Evolutionary conservation across 53 echinoderm and acorn worm species (phyloP).

Genomic region (Arbacia lixula): DNA sequence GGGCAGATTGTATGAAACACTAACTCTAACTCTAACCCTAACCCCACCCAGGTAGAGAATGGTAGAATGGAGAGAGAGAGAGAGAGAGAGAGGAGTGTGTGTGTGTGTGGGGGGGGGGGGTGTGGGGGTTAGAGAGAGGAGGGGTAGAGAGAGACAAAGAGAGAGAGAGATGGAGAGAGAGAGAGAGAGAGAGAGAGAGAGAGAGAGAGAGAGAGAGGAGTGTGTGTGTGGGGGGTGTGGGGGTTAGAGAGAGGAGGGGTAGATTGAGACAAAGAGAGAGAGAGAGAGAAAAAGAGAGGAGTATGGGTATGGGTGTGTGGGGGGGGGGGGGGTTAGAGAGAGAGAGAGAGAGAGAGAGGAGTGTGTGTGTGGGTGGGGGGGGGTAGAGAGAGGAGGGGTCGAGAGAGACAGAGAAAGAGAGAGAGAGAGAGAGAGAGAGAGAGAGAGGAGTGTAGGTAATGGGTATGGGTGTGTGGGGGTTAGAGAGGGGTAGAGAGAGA

Average conservation of each 20-base stretch:
- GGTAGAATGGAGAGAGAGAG: no score
- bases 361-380: background rate
- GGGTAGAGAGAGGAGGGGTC: background rate
- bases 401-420: background rate
- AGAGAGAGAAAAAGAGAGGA: background rate
- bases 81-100: no score
- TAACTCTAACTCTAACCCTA: no score
- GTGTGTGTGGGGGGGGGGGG: no score
- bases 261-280: background rate
- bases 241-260: background rate
- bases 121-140: no score
- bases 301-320: background rate
- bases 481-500: no score
- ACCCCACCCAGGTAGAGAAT: no score
- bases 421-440: background rate
- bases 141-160: background rate
- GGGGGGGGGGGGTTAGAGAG: background rate
- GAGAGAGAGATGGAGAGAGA: slow-evolving; percentile 4
- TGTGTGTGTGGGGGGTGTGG: no score
- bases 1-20: no score
- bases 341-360: background rate
- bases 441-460: no score
- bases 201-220: background rate
- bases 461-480: no score
- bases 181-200: background rate